A percentile compares a stretch with the other conserved stretches of the same genome.
phyloP scores from a whole-genome alignment of 2,797 vertebrate species.

The Alexandromys oeconomus region DNA sequence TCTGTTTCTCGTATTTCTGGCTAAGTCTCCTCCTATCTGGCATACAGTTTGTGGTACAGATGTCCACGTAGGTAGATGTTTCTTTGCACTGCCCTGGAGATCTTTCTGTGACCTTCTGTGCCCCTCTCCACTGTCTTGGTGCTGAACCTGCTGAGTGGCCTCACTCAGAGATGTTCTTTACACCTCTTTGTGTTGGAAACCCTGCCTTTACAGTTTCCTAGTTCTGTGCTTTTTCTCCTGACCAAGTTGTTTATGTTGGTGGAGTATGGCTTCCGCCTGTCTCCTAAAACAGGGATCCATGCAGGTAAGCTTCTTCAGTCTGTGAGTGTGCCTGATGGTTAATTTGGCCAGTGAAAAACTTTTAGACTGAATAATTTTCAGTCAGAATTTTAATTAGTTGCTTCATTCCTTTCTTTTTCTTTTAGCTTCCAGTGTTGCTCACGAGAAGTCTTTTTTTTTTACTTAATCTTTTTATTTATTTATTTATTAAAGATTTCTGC shows the following conservation, averaged over 20 bases:
- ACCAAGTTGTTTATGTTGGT: neutral
- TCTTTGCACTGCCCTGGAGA: neutral
- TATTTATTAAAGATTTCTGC: no score
- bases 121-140: neutral
- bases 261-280: neutral
- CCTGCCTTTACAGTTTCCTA: neutral
- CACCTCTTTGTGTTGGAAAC: neutral
- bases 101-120: neutral
- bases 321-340: neutral
- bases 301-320: neutral
- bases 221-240: neutral
- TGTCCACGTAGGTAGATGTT: neutral
- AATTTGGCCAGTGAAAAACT: neutral
- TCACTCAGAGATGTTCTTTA: neutral
- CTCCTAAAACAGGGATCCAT: neutral
- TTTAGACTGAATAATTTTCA: conserved; percentile 40
- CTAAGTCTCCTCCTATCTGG: neutral
- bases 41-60: neutral
- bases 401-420: neutral
- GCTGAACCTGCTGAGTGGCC: neutral
- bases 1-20: conserved; percentile 20
- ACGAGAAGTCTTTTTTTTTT: neutral
- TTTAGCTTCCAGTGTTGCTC: neutral
- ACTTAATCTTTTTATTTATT: no score
- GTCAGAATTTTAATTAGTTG: conserved; percentile 4